Conservation (phyloP, 2,113 vertebrate genomes). For the Larimichthys polyactis region DNA sequence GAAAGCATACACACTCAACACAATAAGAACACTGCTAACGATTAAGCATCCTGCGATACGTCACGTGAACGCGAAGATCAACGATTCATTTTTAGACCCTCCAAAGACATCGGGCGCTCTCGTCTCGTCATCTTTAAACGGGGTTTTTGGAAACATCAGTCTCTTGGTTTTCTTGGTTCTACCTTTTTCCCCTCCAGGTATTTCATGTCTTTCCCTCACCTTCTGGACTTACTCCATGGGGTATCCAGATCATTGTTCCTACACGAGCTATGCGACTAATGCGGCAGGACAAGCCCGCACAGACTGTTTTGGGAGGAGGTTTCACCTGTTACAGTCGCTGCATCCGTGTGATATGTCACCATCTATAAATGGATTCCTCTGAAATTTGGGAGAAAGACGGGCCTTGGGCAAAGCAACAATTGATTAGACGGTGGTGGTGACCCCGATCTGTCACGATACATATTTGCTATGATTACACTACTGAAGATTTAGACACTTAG, state of each 20-base stretch:
- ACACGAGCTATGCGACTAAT: constrained; percentile 43
- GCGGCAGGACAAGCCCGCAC: constrained; percentile 6
- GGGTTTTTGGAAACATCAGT: not conserved
- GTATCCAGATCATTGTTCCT: constrained; percentile 56
- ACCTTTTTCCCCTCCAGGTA: constrained; percentile 9
- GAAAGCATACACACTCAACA: too few species aligned
- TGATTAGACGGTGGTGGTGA: not conserved
- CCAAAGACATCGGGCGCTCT: too few species aligned
- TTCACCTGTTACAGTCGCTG: not conserved
- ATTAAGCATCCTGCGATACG: not conserved
- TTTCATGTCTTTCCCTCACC: not conserved
- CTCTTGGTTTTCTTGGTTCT: not conserved
- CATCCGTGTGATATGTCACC: not conserved
- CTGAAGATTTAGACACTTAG: not conserved
- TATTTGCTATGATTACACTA: not conserved
- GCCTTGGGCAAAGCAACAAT: not conserved
- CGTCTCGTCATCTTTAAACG: not conserved
- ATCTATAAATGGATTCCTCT: not conserved
- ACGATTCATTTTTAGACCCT: not conserved
- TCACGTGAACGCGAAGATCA: not conserved
- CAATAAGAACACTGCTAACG: not conserved
- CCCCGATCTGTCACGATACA: not conserved
- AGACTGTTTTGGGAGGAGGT: not conserved
- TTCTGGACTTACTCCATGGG: constrained; percentile 42
- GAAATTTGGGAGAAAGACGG: not conserved